Evolutionary conservation across 2,113 vertebrate species (phyloP).

Genomic region (Ctenomys sociabilis): DNA sequence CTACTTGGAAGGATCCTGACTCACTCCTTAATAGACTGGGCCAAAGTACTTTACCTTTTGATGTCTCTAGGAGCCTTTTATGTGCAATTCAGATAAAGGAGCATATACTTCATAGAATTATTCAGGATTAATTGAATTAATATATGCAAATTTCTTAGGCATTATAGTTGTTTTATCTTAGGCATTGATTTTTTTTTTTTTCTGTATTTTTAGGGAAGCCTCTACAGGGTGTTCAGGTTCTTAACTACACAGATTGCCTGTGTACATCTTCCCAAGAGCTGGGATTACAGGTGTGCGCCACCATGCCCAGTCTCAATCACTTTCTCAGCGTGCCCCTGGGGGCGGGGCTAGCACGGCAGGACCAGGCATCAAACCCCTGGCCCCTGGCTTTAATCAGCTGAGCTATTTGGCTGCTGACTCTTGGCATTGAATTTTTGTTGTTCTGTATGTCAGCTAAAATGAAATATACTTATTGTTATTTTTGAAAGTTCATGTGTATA

Average conservation of each 20-base stretch:
- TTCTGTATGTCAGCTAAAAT: not conserved
- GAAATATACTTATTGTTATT: slow-evolving; percentile 8
- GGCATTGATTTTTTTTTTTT: not conserved
- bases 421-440: not conserved
- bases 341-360: no score
- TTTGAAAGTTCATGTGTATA: slow-evolving; percentile 4
- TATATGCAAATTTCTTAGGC: slow-evolving; percentile 29
- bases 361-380: no score
- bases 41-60: slow-evolving; percentile 29
- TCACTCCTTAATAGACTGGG: not conserved
- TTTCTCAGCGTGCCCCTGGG: no score
- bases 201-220: no score
- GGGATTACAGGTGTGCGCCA: no score
- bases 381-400: no score
- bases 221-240: no score
- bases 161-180: not conserved
- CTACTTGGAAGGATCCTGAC: not conserved
- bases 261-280: no score
- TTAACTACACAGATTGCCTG: no score
- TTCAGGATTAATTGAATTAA: slow-evolving; percentile 3
- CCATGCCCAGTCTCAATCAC: no score
- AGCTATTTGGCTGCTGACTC: no score
- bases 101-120: not conserved
- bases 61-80: not conserved
- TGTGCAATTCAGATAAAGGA: not conserved